Evolutionary conservation across 1,140 invertebrate species (phyloP), one percentile per base, ranked within the genome.

Genomic region (Nasonia longicornis): DNA sequence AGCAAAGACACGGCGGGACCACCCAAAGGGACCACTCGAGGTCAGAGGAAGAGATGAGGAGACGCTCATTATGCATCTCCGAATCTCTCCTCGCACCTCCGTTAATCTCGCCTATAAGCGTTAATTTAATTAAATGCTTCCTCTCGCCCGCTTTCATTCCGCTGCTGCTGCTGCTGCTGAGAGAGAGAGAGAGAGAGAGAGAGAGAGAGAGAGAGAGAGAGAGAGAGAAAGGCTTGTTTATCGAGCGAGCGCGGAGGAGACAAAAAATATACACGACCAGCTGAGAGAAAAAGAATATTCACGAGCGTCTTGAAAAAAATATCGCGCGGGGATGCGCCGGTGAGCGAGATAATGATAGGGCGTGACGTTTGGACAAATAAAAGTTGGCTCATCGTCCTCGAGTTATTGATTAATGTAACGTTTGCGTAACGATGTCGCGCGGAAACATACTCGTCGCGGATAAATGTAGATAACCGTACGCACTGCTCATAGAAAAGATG

Each of bases 121-220:
- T 91, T 91, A 89, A 91, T 91, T 91, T 91, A 91, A 91, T 91
- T 91, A 89, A 91, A 91, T 85, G 86, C 88, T 86, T 88, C 87
- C 82, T 85, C 75, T 67, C 38, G 20, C 45, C 69, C 71, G 3
- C 35, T 81, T 71, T 35, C 69, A 3, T 52, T 77, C 66, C 22
- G 2, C 31, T 58, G 26, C 22, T 45, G 20, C 48, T 52, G 14
- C 48, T 20, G 45, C 26, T 26, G 26, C 26, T 26, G 26, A 69
- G n/a, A 48, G 66, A 63, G 45, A 58, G 35, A 77, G 63, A 67
- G 8, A n/a, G 0, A 66, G 16, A 66, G 26, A 69, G n/a, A 48
- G 66, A 63, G 45, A 58, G 14, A 26, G 26, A 69, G n/a, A 48
- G 64, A 63, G 45, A 58, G 14, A 71, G 77, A 58, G 8, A n/a